Conservation (phyloP, 2,888 invertebrate species). For the Drosophila siamana region DNA sequence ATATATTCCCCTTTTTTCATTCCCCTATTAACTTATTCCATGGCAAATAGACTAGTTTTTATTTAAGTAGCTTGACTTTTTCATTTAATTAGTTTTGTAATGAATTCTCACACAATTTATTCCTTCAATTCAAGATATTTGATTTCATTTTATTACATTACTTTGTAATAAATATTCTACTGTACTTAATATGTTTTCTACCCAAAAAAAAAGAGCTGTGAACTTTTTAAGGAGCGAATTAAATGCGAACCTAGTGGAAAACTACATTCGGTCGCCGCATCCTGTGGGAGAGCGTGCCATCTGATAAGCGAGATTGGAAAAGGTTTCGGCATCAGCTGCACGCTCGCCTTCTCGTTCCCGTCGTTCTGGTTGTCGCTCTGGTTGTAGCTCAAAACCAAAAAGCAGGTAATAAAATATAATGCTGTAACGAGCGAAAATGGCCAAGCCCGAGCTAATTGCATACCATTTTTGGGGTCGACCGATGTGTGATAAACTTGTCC, state of each 20-base stretch:
- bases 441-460: conserved; percentile 51
- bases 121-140: no score
- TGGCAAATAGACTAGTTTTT: no score
- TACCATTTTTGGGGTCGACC: conserved; percentile 52
- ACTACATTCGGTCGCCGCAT: neutral
- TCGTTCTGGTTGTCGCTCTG: neutral
- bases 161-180: no score
- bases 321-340: neutral
- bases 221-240: neutral
- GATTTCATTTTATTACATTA: no score
- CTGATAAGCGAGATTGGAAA: conserved; percentile 2
- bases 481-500: conserved; percentile 54
- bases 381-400: neutral
- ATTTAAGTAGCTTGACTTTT: no score
- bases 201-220: neutral
- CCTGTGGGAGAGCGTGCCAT: neutral
- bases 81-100: no score
- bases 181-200: neutral
- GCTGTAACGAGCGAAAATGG: conserved; percentile 8
- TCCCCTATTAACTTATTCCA: no score
- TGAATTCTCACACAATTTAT: no score
- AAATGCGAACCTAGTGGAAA: neutral
- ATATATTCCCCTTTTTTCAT: no score
- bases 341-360: neutral
- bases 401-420: conserved; percentile 46